Conservation (phyloP, 2,113 vertebrate genomes). For the Atherinomorus stipes region DNA sequence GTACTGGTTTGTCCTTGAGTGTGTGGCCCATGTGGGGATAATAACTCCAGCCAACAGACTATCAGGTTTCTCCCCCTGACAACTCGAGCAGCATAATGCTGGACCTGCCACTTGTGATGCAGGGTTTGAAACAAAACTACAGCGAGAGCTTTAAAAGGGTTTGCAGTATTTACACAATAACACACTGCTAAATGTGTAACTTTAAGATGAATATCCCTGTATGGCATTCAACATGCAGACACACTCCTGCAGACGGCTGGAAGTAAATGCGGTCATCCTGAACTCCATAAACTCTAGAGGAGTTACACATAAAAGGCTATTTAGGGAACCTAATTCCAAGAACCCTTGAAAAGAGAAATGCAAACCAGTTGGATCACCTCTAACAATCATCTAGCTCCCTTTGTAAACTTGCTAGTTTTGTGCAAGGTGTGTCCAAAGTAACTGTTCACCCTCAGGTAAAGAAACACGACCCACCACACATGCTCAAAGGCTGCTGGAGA, state of each 20-base stretch:
- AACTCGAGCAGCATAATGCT: conserved; percentile 3
- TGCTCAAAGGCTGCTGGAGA: neutral
- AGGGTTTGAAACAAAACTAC: conserved; percentile 6
- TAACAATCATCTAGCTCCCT: neutral
- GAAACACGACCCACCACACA: conserved; percentile 42
- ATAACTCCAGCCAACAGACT: conserved; percentile 15
- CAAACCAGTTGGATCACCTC: conserved; percentile 39
- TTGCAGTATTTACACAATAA: neutral
- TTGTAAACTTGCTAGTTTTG: conserved; percentile 29
- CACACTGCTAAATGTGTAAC: neutral
- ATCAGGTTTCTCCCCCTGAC: conserved; percentile 47
- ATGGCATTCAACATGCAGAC: neutral
- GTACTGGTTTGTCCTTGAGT: conserved; percentile 31
- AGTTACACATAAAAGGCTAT: conserved; percentile 1
- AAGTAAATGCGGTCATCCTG: neutral
- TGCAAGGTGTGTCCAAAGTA: conserved; percentile 17
- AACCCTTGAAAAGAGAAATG: conserved; percentile 22
- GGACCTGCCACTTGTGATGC: neutral
- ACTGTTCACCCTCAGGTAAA: conserved; percentile 26
- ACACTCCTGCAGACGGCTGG: conserved; percentile 4
- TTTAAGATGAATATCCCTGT: neutral
- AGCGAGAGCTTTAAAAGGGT: neutral
- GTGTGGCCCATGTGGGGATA: conserved; percentile 28
- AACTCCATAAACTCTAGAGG: neutral
- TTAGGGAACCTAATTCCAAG: neutral